Conservation (phyloP, 2,888 invertebrate species). For the Hedya salicella region DNA sequence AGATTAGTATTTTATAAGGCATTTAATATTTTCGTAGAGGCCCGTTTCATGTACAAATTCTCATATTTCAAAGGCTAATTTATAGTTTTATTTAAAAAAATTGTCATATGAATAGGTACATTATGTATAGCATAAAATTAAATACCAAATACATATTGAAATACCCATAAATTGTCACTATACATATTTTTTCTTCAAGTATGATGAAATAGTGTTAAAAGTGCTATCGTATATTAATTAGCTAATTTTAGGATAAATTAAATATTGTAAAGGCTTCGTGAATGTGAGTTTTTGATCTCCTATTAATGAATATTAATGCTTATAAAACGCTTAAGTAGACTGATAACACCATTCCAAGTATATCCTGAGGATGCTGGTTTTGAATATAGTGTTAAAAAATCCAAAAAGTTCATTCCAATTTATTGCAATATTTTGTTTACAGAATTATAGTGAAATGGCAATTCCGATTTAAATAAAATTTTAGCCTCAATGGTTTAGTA, state of each 20-base stretch:
- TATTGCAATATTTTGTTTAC: background rate
- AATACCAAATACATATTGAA: no score
- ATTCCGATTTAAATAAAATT: no score
- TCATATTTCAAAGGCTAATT: conserved; percentile 16
- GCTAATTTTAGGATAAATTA: conserved; percentile 37
- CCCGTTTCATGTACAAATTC: conserved; percentile 32
- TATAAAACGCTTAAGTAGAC: conserved; percentile 41
- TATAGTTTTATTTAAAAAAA: background rate
- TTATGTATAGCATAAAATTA: no score
- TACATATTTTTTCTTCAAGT: no score
- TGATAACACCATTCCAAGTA: conserved; percentile 60
- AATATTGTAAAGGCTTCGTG: conserved; percentile 56
- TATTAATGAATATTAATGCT: conserved; percentile 30
- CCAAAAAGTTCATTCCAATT: conserved; percentile 45
- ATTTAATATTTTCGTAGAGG: background rate
- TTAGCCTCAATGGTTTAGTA: no score
- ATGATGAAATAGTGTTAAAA: conserved; percentile 6
- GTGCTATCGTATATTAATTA: conserved; percentile 31
- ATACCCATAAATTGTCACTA: no score
- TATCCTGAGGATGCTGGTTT: conserved; percentile 16
- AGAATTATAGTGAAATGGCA: no score
- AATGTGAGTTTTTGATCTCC: conserved; percentile 71
- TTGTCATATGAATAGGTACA: no score
- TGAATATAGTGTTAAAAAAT: conserved; percentile 13
- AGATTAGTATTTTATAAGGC: conserved; percentile 27